These are phyloP conservation scores for Stenodema calcarata DNA, from an alignment of 2,888 invertebrate species.

Conservation along the genomic window DNA sequence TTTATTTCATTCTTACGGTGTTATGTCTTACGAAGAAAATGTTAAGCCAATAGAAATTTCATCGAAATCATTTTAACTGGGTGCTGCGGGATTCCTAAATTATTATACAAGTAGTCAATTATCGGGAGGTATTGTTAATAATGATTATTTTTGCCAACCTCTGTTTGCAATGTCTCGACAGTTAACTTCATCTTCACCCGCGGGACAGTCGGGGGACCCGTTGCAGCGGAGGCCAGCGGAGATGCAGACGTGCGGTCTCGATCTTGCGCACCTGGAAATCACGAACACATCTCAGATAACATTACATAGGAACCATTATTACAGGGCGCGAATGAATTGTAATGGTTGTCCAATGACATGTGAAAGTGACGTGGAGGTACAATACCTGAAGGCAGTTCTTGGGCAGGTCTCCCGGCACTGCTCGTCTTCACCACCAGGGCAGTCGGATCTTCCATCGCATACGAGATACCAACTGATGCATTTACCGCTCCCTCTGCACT, in stretches of 20 bases:
- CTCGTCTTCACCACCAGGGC: constrained; percentile 87
- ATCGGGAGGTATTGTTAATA: neutral
- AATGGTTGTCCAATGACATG: too few species aligned
- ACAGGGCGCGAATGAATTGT: too few species aligned
- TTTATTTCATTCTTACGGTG: too few species aligned
- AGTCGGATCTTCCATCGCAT: constrained; percentile 85
- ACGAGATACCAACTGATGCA: constrained; percentile 95
- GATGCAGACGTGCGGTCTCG: constrained; percentile 73
- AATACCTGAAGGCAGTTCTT: constrained; percentile 59
- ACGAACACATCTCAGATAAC: too few species aligned
- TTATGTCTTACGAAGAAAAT: too few species aligned
- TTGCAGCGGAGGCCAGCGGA: constrained; percentile 83
- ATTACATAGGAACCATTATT: too few species aligned
- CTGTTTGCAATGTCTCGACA: constrained; percentile 61
- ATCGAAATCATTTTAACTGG: too few species aligned
- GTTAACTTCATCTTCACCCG: constrained; percentile 61
- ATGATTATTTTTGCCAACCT: constrained; percentile 60
- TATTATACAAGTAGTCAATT: too few species aligned
- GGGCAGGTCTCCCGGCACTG: constrained; percentile 69
- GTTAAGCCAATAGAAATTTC: too few species aligned
- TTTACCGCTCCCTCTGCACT: constrained; percentile 84
- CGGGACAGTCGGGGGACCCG: constrained; percentile 67
- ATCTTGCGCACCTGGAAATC: constrained; percentile 60
- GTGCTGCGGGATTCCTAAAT: too few species aligned
- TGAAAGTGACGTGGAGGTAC: too few species aligned